These are phyloP conservation scores for Oryctolagus cuniculus DNA, from an alignment of 2,113 vertebrate species.

Conservation along the genomic window DNA sequence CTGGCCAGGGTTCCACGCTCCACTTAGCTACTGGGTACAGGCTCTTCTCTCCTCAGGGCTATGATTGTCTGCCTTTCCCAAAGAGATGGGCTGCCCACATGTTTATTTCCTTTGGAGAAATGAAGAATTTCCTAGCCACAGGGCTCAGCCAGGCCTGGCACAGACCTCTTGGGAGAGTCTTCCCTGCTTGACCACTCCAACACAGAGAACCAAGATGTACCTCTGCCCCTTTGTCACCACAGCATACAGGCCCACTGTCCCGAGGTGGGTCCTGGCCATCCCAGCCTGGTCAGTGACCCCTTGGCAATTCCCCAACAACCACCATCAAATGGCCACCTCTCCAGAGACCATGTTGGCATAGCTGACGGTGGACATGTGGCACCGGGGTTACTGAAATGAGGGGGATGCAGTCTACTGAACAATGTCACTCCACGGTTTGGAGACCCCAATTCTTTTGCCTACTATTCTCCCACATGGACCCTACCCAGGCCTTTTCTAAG, in stretches of 20 bases:
- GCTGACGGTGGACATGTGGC: neutral
- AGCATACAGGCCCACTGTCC: neutral
- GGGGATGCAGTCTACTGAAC: neutral
- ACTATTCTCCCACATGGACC: neutral
- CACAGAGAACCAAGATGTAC: neutral
- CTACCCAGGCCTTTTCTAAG: conserved; percentile 7
- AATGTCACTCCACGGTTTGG: neutral
- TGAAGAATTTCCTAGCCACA: conserved; percentile 69
- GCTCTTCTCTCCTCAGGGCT: conserved; percentile 56
- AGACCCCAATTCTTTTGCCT: neutral
- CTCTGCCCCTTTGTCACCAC: neutral
- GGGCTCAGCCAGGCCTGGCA: neutral
- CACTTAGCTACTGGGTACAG: conserved; percentile 68
- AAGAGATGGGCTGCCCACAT: neutral
- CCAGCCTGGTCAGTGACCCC: neutral
- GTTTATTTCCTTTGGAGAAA: conserved; percentile 73
- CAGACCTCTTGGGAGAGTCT: neutral
- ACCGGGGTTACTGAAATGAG: conserved; percentile 17
- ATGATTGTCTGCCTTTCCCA: conserved; percentile 65
- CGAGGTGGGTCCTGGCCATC: neutral
- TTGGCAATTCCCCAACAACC: neutral
- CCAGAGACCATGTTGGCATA: neutral
- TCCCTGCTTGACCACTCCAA: conserved; percentile 41
- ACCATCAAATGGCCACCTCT: neutral
- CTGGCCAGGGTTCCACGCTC: conserved; percentile 73